Conservation (phyloP, 2,888 invertebrate genomes). For the Pediacus dermestoides region DNA sequence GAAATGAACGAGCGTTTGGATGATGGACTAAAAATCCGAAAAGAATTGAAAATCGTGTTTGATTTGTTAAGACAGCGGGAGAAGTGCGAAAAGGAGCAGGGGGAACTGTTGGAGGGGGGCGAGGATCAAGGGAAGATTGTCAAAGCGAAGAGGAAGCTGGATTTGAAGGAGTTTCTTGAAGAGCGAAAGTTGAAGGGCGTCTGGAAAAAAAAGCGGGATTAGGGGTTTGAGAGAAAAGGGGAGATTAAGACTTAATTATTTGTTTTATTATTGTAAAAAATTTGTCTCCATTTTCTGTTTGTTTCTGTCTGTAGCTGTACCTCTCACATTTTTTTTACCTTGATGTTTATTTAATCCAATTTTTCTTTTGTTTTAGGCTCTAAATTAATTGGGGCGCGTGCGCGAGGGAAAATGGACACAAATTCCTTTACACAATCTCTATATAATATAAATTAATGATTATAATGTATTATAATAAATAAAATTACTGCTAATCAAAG, state of each 20-base stretch:
- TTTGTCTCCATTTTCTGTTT: no score
- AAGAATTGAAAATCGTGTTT: constrained; percentile 47
- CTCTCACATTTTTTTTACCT: not conserved
- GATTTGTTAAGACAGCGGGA: constrained; percentile 41
- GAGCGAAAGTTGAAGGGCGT: not conserved
- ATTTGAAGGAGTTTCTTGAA: constrained; percentile 5
- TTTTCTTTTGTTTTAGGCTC: constrained; percentile 17
- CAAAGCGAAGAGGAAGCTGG: constrained; percentile 5
- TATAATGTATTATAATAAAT: no score
- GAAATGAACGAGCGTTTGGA: constrained; percentile 41
- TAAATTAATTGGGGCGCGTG: constrained; percentile 2
- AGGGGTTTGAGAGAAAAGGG: no score
- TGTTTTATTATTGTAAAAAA: not conserved
- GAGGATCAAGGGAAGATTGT: not conserved
- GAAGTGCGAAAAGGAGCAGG: constrained; percentile 30
- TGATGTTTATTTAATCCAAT: not conserved
- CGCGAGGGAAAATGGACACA: not conserved
- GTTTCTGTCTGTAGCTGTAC: not conserved
- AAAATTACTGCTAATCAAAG: no score
- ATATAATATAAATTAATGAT: no score
- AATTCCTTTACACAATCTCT: no score
- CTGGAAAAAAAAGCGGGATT: not conserved
- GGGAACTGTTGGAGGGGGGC: constrained; percentile 12
- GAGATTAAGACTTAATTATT: not conserved
- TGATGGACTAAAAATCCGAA: constrained; percentile 39